Evolutionary conservation across 2,113 vertebrate genomes (phyloP).

Genomic region (Nothobranchius furzeri): DNA sequence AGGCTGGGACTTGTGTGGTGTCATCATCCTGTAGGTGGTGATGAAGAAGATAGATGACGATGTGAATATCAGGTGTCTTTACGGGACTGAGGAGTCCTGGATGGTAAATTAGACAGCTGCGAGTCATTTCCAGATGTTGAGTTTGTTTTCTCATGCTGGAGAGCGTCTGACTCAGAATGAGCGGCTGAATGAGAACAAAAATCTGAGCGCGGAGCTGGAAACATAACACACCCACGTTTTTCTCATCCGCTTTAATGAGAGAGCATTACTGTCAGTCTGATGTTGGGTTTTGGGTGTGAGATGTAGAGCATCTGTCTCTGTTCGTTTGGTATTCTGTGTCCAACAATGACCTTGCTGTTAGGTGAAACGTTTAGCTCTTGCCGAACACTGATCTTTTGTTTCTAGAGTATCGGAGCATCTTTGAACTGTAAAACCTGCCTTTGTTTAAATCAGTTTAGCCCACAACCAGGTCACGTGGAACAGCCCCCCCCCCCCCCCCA

Average conservation of each 20-base stretch:
- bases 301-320: constrained; percentile 4
- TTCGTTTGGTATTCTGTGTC: neutral
- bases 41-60: constrained; percentile 12
- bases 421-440: neutral
- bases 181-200: constrained; percentile 33
- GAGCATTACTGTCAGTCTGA: constrained; percentile 8
- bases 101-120: constrained; percentile 12
- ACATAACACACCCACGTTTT: constrained; percentile 44
- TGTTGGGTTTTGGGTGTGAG: constrained; percentile 16
- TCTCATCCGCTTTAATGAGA: constrained; percentile 31
- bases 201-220: constrained; percentile 36
- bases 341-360: neutral
- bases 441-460: neutral
- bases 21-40: constrained; percentile 7
- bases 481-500: neutral
- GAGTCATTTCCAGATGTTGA: constrained; percentile 23
- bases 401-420: neutral
- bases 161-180: constrained; percentile 51
- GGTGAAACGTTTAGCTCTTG: neutral
- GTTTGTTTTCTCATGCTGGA: constrained; percentile 29
- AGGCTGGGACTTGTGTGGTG: constrained; percentile 24
- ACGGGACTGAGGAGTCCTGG: neutral
- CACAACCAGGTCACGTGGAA: neutral
- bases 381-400: neutral
- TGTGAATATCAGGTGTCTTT: constrained; percentile 26